Conservation (phyloP, 1,140 invertebrate species). For the Microplitis mediator region DNA sequence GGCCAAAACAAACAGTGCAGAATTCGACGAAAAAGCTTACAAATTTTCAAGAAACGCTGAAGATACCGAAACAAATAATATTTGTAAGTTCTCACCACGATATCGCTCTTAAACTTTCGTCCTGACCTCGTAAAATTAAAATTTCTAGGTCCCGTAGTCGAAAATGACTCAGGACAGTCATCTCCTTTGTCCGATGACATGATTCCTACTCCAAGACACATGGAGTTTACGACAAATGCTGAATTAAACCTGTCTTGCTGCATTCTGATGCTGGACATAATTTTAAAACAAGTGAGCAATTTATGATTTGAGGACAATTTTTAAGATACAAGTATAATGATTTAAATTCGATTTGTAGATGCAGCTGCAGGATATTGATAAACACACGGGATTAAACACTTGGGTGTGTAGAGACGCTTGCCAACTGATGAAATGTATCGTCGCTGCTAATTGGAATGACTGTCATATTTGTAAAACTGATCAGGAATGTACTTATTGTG, state of each 20-base stretch:
- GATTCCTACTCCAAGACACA: slow-evolving; percentile 65
- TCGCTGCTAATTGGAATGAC: slow-evolving; percentile 77
- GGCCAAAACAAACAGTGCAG: slow-evolving; percentile 62
- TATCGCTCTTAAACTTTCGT: not conserved
- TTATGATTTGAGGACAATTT: not conserved
- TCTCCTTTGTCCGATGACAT: slow-evolving; percentile 76
- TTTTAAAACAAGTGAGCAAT: slow-evolving; percentile 83
- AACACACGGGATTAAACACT: slow-evolving; percentile 80
- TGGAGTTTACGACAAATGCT: slow-evolving; percentile 68
- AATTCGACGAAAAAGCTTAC: slow-evolving; percentile 59
- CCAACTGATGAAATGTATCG: slow-evolving; percentile 81
- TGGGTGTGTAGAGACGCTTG: slow-evolving; percentile 78
- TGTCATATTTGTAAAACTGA: slow-evolving; percentile 71
- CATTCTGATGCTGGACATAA: slow-evolving; percentile 94
- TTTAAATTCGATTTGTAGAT: slow-evolving; percentile 65
- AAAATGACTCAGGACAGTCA: slow-evolving; percentile 73
- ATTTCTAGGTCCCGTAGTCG: slow-evolving; percentile 66
- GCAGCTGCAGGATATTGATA: slow-evolving; percentile 90
- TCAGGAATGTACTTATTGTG: slow-evolving; percentile 87
- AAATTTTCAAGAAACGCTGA: slow-evolving; percentile 52
- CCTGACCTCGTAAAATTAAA: slow-evolving; percentile 22
- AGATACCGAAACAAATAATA: slow-evolving; percentile 8
- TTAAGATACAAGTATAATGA: not conserved
- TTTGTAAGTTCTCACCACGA: not conserved
- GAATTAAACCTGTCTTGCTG: slow-evolving; percentile 88